Evolutionary conservation across 2,113 vertebrate genomes (phyloP), one percentile per base, ranked within the genome.

Genomic region (Poeciliopsis retropinna): DNA sequence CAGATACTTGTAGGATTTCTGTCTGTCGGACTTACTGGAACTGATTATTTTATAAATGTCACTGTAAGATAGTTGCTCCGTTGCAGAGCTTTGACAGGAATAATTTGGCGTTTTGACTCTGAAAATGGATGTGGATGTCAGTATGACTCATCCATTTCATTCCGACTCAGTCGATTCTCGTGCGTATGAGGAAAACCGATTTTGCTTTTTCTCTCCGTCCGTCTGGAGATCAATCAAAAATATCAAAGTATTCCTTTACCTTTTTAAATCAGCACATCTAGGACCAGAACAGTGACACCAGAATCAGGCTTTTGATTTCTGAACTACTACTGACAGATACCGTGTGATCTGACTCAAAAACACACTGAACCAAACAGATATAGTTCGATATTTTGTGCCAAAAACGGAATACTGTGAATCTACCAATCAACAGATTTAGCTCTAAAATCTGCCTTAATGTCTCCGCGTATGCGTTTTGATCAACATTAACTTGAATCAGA

Each of bases 311-410:
- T 25, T 70, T 31, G 9, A 54, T 31, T 19, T 32, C 54, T 30
- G 27, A 51, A 44, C 0, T 54, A 11, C 3, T 54, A 14, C 37
- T 39, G 10, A 60, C 31, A 30, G 22, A 17, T 44, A 32, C 37
- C 37, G 12, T 51, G 19, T 51, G 13, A 3, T 69, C 27, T 22
- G 25, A 57, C 19, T 57, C 51, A 57, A n/a, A n/a, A n/a, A 31
- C 7, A 10, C 60, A 70, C 25, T 61, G n/a, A 79, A 41, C 54
- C n/a, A 1, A 57, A 28, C 14, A 66, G 5, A n/a, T 78, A 28
- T 25, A 15, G 2, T 57, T 47, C 44, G 5, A 39, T 39, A 71
- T 51, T 51, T 76, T 10, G 68, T 88, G 86, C 75, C 75, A 88
- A 78, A 71, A 44, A 14, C 31, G 13, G 6, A 25, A 25, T 73